A percentile compares a stretch with the other conserved stretches of the same genome.
phyloP scores from a whole-genome alignment of 2,888 invertebrate species.

The Schizaphis graminum region DNA sequence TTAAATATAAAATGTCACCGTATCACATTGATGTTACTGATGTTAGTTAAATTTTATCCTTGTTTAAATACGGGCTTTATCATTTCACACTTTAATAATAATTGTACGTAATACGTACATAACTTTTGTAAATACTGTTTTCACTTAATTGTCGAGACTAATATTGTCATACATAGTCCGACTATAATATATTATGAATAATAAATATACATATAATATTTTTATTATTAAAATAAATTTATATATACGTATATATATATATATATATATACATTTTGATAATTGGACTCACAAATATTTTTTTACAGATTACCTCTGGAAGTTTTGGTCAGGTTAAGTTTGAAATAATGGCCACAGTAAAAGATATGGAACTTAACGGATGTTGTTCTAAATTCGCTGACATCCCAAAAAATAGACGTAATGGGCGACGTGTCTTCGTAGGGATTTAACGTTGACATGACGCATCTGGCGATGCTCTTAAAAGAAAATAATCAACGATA shows the following conservation, averaged over 20 bases:
- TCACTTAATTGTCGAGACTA: not conserved
- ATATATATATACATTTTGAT: not conserved
- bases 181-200: not conserved
- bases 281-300: not conserved
- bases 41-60: not conserved
- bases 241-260: too few species aligned
- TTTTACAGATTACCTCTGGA: slow-evolving; percentile 14
- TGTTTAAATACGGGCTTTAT: not conserved
- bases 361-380: slow-evolving; percentile 35
- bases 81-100: not conserved
- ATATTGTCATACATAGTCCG: not conserved
- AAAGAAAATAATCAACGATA: slow-evolving; percentile 56
- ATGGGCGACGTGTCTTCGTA: slow-evolving; percentile 37
- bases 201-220: not conserved
- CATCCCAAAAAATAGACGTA: slow-evolving; percentile 51
- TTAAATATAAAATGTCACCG: not conserved
- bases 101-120: not conserved
- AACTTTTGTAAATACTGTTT: not conserved
- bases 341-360: slow-evolving; percentile 36
- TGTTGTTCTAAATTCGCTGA: slow-evolving; percentile 58
- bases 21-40: not conserved
- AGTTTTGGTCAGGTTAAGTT: slow-evolving; percentile 1
- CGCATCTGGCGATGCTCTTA: slow-evolving; percentile 51
- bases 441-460: slow-evolving; percentile 55
- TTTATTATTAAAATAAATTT: too few species aligned